Evolutionary conservation across 2,113 vertebrate genomes (phyloP), one percentile per base, ranked within the genome.

Genomic region (Rhegmatorhina hoffmannsi): DNA sequence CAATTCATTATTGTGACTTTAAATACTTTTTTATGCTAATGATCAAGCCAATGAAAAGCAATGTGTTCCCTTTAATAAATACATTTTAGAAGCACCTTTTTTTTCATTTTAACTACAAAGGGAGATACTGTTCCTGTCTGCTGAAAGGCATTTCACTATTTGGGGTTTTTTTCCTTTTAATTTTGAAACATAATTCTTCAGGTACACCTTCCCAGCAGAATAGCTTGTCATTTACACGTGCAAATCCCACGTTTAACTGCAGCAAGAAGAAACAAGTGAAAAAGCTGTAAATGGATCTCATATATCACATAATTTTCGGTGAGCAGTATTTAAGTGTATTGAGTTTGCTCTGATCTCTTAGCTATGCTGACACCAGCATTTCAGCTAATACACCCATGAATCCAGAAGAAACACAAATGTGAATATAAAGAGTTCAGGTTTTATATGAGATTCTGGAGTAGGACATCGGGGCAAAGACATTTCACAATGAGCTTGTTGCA

Each of bases 201-300:
- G 46, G 18, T 76, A 63, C 13, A 77, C 21, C 13, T 79, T 86
- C 29, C 47, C 46, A 83, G 50, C 4, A 86, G 50, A 87, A 58
- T 20, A 89, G 9, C 34, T 89, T 87, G 49, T 52, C 50, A 79
- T 97, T 94, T 93, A 53, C 66, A 53, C 33, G 23, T 82, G 36
- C 44, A 89, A 92, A 89, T 80, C 87, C n/a, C 28, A 79, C 33
- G 20, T 70, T 86, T 67, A 86, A 24, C 66, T 76, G 40, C 66
- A 85, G 62, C 87, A 89, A 89, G 84, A 94, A 87, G 77, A 95
- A 96, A 77, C 34, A 86, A 95, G 75, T 9, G 5, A 77, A 94
- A 91, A 89, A 87, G 16, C 62, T 62, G n/a, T 56, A 79, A 89
- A 69, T 55, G 62, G 25, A 44, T 91, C 66, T 95, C 85, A 67